A percentile compares a stretch with the other conserved stretches of the same genome.
phyloP scores from a whole-genome alignment of 2,113 vertebrate genomes.

The Naja naja region DNA sequence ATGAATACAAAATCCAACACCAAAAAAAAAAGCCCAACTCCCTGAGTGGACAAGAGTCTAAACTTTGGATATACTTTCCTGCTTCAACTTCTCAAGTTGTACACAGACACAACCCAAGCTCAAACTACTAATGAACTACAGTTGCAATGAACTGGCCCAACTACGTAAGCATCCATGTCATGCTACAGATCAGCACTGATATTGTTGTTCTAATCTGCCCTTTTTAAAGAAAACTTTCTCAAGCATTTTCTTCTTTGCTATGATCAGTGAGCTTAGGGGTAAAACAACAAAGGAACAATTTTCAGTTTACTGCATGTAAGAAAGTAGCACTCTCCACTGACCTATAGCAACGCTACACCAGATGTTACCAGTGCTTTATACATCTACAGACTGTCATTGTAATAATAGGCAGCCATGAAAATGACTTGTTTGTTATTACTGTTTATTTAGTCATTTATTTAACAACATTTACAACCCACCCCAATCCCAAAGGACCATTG shows the following conservation, averaged over 20 bases:
- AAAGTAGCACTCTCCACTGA: not conserved
- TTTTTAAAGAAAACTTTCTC: conserved; percentile 61
- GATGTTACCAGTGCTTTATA: not conserved
- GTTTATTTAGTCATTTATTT: not conserved
- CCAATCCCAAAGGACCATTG: not conserved
- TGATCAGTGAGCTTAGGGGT: conserved; percentile 39
- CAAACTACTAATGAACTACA: conserved; percentile 43
- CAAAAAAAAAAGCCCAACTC: not conserved
- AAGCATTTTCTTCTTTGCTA: conserved; percentile 42
- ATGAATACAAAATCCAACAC: not conserved
- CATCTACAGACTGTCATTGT: not conserved
- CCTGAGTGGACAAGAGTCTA: not conserved
- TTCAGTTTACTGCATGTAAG: conserved; percentile 2
- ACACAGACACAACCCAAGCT: not conserved
- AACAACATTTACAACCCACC: not conserved
- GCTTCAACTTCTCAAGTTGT: conserved; percentile 27
- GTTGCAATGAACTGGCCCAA: conserved; percentile 10
- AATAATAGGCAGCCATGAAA: not conserved
- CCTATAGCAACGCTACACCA: not conserved
- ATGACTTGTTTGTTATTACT: conserved; percentile 38
- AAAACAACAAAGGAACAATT: not conserved
- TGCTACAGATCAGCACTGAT: conserved; percentile 39
- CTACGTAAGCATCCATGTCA: conserved; percentile 32
- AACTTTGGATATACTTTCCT: conserved; percentile 19
- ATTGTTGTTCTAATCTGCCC: conserved; percentile 55